A percentile compares a stretch with the other conserved stretches of the same genome.
Evolutionary conservation across 2,113 vertebrate species (phyloP).

Genomic region (Melanerpes aurifrons): DNA sequence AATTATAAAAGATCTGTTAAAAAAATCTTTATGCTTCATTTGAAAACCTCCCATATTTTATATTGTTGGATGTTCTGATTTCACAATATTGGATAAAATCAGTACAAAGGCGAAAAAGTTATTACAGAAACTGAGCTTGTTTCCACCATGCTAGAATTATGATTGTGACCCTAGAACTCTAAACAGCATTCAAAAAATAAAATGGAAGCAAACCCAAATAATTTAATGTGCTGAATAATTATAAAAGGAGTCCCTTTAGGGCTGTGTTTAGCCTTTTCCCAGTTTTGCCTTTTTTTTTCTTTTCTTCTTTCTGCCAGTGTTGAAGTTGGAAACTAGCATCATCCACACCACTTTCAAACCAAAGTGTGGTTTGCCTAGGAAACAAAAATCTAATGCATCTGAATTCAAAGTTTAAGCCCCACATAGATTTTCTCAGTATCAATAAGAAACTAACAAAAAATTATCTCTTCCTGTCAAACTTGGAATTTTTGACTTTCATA

Average conservation of each 20-base stretch:
- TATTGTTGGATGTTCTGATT: neutral
- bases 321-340: neutral
- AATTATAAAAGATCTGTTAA: neutral
- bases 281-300: neutral
- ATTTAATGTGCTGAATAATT: neutral
- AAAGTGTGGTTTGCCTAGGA: neutral
- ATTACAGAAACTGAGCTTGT: neutral
- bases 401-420: slow-evolving; percentile 9
- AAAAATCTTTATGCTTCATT: neutral
- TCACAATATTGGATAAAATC: neutral
- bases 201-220: neutral
- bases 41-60: neutral
- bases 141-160: neutral
- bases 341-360: neutral
- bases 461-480: neutral
- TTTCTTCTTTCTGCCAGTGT: neutral
- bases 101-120: neutral
- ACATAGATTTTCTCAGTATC: neutral
- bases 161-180: neutral
- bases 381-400: slow-evolving; percentile 19
- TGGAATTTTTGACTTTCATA: neutral
- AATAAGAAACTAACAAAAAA: neutral
- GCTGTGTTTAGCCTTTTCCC: neutral
- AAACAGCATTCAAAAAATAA: neutral
- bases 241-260: neutral